Base-by-base conservation (phyloP, 2,113 vertebrate species). In the Struthio camelus region DNA sequence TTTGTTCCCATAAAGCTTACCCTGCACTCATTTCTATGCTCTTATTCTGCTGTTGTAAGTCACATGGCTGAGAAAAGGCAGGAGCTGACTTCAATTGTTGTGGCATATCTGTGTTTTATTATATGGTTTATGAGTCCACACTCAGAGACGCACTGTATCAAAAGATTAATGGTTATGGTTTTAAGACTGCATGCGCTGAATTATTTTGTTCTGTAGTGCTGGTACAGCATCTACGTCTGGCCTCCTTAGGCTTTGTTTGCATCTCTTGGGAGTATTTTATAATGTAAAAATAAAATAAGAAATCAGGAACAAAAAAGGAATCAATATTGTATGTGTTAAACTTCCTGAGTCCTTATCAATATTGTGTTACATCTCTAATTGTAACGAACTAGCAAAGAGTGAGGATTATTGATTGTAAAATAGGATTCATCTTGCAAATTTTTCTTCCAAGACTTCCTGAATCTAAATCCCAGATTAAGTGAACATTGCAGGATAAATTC, bases 151-250 rank as follows among this genome's bases (percentile, higher is more conserved):
- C 85, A 80, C 44, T 65, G 42, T 83, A 76, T 90, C 67, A 76
- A 76, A 94, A 91, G 72, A 95, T 97, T 94, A 96, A 96, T 94
- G 89, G 76, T 92, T 94, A 96, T 96, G 93, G 87, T 93, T 95
- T 94, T 87, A 85, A 95, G 87, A 94, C 42, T 95, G 66, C 89
- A 82, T 93, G 95, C 58, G 36, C 72, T 89, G 93, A 96, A 90
- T 89, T 87, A 93, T 89, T 95, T 95, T 89, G 72, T 53, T 75
- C 84, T 78, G 83, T 83, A 93, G 84, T 95, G 85, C 76, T 96
- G 69, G 48, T 97, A 78, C 89, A 94, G 91, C 93, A 83, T 85
- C 58, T 75, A 34, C n/a, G 14, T 85, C 93, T 96, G 84, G 22
- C 38, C 54, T 96, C 46, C 56, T 44, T 88, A 87, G 86, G 94